Evolutionary conservation across 1,140 invertebrate species (phyloP).

Genomic region (Pseudomyrmex sp.): DNA sequence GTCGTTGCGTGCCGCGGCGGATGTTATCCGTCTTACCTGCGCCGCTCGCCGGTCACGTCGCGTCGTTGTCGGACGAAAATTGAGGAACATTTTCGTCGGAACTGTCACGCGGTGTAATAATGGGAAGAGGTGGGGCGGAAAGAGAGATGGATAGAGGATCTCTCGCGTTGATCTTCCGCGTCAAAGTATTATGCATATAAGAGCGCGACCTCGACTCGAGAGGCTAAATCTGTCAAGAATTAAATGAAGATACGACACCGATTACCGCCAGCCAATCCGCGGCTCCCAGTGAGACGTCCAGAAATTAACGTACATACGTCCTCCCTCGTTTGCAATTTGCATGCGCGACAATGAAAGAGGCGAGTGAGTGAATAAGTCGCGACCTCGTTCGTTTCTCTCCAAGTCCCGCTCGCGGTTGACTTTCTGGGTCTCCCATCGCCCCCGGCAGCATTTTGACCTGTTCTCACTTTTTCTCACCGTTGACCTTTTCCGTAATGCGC

Average conservation of each 20-base stretch:
- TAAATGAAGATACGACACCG: slow-evolving; percentile 22
- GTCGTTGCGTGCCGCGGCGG: slow-evolving; percentile 26
- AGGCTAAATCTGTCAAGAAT: slow-evolving; percentile 61
- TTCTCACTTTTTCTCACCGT: not conserved
- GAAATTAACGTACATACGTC: slow-evolving; percentile 3
- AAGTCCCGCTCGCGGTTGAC: slow-evolving; percentile 17
- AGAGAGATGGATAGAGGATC: not conserved
- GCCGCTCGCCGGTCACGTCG: slow-evolving; percentile 52
- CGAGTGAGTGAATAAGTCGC: slow-evolving; percentile 32
- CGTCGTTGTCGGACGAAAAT: slow-evolving; percentile 54
- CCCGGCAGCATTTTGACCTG: slow-evolving; percentile 30
- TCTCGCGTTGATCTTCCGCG: not conserved
- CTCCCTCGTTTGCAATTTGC: slow-evolving; percentile 14
- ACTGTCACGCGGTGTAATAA: slow-evolving; percentile 69
- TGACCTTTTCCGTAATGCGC: not conserved
- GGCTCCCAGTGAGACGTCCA: not conserved
- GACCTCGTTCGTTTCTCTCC: slow-evolving; percentile 33
- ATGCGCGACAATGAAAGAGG: slow-evolving; percentile 48
- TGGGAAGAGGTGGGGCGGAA: not conserved
- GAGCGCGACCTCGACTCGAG: slow-evolving; percentile 55
- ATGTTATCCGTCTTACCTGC: slow-evolving; percentile 70
- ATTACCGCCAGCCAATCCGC: not conserved
- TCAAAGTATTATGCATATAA: slow-evolving; percentile 58
- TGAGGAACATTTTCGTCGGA: slow-evolving; percentile 65
- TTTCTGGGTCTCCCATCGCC: not conserved